Evolutionary conservation across 2,888 invertebrate genomes (phyloP).

Genomic region (Trichopria drosophilae): DNA sequence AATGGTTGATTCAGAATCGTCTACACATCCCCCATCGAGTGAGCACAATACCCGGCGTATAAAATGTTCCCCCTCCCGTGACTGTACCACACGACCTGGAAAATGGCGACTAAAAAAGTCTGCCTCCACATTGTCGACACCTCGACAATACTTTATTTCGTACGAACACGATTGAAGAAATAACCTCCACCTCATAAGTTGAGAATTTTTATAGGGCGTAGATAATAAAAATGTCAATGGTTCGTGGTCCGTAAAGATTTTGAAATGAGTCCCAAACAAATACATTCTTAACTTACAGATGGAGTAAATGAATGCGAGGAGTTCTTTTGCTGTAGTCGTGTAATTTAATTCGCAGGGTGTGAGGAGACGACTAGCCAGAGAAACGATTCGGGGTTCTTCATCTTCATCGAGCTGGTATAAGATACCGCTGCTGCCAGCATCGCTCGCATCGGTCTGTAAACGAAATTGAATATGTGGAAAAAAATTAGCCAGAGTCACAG

Average conservation of each 20-base stretch:
- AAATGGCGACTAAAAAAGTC: no score
- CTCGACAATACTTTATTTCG: slow-evolving; percentile 6
- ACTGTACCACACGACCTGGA: no score
- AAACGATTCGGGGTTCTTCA: background rate
- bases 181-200: background rate
- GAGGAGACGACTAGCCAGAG: background rate
- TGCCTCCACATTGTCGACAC: background rate
- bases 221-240: slow-evolving; percentile 2
- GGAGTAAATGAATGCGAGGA: background rate
- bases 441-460: background rate
- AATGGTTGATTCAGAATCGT: no score
- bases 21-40: no score
- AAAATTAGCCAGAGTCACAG: background rate
- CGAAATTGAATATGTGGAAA: background rate
- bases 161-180: background rate
- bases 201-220: background rate
- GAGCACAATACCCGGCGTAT: no score
- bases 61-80: no score
- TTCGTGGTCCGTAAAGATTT: no score
- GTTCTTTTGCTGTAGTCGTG: background rate
- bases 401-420: background rate
- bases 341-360: background rate
- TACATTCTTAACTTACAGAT: no score
- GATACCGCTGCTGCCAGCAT: background rate
- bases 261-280: no score